Evolutionary conservation across 2,113 vertebrate species (phyloP), one percentile per base, ranked within the genome.

Genomic region (Rhodinocichla rosea): DNA sequence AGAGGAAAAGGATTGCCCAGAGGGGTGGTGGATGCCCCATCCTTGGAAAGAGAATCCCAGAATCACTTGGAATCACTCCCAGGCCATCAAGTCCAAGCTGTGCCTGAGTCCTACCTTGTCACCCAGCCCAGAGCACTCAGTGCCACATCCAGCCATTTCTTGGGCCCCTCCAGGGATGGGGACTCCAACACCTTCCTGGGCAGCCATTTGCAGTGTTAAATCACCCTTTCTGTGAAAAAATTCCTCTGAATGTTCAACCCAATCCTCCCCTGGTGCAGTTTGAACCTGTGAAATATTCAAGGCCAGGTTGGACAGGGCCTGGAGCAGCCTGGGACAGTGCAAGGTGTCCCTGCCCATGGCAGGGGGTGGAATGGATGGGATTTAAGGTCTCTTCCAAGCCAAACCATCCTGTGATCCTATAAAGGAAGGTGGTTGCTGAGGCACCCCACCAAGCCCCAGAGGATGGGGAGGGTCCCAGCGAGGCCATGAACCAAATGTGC

Each of bases 251-350:
- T 35, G 8, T 20, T 47, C n/a, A 13, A 15, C 40, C 17, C 53
- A 30, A 22, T 27, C 55, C 7, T 40, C 10, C 9, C 7, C 40
- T 35, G 30, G 2, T 15, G 10, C 47, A 55, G 26, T 24, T 2
- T 19, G 55, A 62, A 47, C 22, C 47, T 30, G 8, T 26, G 39
- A 13, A 75, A 8, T 8, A 1, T 14, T 10, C 21, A 1, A 33
- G 47, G 8, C 2, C 56, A 39, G 39, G 12, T 0, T 76, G 62
- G 2, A 49, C 0, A 0, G 27, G 15, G 35, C 35, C 45, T 22
- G 68, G 73, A 56, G 69, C 28, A 37, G 1, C 28, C 19, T 69
- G 33, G 3, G 24, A 0, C 0, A 4, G 53, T 14, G 28, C 18
- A 3, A 57, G 39, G 6, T 49, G 37, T 59, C 44, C 33, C 49